Base-by-base conservation (phyloP, 1,140 invertebrate genomes). In the Drosophila triauraria region DNA sequence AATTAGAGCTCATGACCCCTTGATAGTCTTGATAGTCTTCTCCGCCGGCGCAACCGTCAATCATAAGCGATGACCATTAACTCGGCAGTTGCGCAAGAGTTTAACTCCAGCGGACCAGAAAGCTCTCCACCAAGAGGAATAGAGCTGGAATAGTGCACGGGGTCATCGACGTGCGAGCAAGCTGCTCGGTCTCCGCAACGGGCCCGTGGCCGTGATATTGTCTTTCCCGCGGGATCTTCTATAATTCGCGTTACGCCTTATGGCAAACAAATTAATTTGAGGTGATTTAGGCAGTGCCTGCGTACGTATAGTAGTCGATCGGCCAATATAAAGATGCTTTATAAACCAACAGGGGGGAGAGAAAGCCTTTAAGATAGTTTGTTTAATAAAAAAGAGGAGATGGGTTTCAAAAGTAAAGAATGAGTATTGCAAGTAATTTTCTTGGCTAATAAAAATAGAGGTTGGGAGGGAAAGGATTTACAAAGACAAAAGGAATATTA, bases 61-160 rank as follows among this genome's bases (percentile, higher is more conserved):
- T 65, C 84, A 67, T 88, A 83, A 79, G 71, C 84, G 83, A 68
- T 75, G 80, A 48, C 80, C 84, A 87, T 87, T 87, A 87, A 82
- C 70, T 86, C 68, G 54, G 53, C 83, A 61, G 70, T 75, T 78
- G 70, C 80, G 70, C 48, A 65, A 78, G 62, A 78, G 64, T 75
- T 64, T 65, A 46, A 30, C 60, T 51, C 70, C 75, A 87, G 80
- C 83, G 71, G 76, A 83, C 80, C 83, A 87, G 80, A 88, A 87
- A 81, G 76, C 50, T 67, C 27, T 9, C 9, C 8, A 8, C 30
- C 43, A 56, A 50, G 71, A 60, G 65, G 53, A 59, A 43, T 53
- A 54, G 54, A 65, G 61, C 56, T 50, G 60, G 79, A 65, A 82
- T 57, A 48, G 80, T 79, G 60, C 80, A 82, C 68, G 63, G 63